Base-by-base conservation (phyloP, 1,140 invertebrate genomes). In the Aphis gossypii region DNA sequence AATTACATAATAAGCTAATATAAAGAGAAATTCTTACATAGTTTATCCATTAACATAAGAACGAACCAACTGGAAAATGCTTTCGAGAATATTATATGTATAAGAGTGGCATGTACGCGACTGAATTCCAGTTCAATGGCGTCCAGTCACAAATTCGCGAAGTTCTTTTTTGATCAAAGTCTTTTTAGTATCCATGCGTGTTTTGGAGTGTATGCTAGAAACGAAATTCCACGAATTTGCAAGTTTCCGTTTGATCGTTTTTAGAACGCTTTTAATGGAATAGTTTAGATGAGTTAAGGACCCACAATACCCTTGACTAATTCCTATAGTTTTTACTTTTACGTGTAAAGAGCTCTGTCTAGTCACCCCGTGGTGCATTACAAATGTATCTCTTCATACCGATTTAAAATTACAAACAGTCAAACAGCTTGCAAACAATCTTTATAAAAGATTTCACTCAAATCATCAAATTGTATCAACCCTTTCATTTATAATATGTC, bases 241-340 rank as follows among this genome's bases (percentile, higher is more conserved):
- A 25, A 68, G 21, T 60, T 44, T 41, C 44, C 41, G 56, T 68
- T 60, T 90, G 89, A 90, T 90, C 89, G 89, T 90, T 90, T 90
- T 90, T 68, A 90, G 35, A 90, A 68, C 38, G 51, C 60, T 68
- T 90, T 90, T 90, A 90, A 90, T 90, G 54, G 89, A 90, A 90
- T 90, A 90, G 89, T 90, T 90, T 68, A 38, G 23, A 90, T 41
- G 56, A 90, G 56, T 60, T 56, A 23, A 56, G 21, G 48, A 89
- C 87, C n/a, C 18, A 35, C 48, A 44, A 44, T 25, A 41, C 21
- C 83, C 83, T 84, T 25, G 38, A 84, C 83, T 84, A 87, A 88
- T 76, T 76, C 60, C 60, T 76, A 18, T 7, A 76, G 5, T 76
- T 76, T 68, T 76, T 76, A 76, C 25, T 88, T 88, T 88, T 46